These are phyloP conservation scores for Papilio elwesi DNA, from an alignment of 2,888 invertebrate genomes.

Conservation along the genomic window DNA sequence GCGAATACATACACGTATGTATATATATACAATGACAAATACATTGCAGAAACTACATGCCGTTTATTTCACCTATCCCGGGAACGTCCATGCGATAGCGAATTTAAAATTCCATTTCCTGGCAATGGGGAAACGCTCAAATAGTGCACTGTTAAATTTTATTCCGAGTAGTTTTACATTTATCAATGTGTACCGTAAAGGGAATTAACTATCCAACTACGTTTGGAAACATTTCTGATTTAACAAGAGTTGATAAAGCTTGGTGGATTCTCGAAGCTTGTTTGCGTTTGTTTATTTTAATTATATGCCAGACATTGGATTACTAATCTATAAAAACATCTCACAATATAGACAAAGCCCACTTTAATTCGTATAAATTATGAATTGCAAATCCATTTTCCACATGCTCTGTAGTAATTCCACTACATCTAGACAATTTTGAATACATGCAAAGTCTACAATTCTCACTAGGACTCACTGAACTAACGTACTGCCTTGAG, in stretches of 20 bases:
- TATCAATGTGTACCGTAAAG: constrained; percentile 38
- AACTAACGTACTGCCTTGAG: too few species aligned
- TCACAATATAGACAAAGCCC: too few species aligned
- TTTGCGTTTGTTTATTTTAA: too few species aligned
- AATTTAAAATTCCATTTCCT: constrained; percentile 79
- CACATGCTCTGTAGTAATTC: too few species aligned
- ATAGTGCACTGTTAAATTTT: constrained; percentile 59
- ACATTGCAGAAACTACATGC: constrained; percentile 50
- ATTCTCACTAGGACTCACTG: too few species aligned
- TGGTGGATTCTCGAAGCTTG: too few species aligned
- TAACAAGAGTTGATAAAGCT: neutral
- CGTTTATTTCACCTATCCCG: constrained; percentile 58
- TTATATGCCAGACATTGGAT: too few species aligned
- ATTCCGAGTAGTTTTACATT: constrained; percentile 42
- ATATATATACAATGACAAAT: constrained; percentile 44
- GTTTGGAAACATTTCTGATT: constrained; percentile 1
- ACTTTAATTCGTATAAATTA: too few species aligned
- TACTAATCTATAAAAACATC: too few species aligned
- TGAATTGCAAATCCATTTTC: too few species aligned
- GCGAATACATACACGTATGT: neutral
- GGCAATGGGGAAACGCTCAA: constrained; percentile 62
- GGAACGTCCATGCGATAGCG: constrained; percentile 54
- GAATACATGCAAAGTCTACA: too few species aligned
- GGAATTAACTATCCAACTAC: constrained; percentile 25
- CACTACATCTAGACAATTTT: too few species aligned